Evolutionary conservation across 2,797 vertebrate species (phyloP).

Genomic region (Amazonetta brasiliensis): DNA sequence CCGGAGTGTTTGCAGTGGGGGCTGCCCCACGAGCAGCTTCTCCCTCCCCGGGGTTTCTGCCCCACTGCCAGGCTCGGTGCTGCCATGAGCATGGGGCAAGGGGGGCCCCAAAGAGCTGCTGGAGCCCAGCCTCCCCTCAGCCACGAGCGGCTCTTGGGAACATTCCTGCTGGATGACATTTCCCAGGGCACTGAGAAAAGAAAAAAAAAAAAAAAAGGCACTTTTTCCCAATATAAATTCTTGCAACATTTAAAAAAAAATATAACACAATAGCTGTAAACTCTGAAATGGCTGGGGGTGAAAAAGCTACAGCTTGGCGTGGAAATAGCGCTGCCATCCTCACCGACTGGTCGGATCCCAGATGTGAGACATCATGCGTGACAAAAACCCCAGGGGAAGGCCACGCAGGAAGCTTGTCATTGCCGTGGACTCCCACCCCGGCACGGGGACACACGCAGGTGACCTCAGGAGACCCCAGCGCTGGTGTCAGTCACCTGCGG

Average conservation of each 20-base stretch:
- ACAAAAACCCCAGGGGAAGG: neutral
- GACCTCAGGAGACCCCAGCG: fast-evolving
- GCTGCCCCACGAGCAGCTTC: neutral
- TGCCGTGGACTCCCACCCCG: neutral
- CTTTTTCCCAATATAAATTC: conserved; percentile 63
- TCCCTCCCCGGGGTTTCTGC: neutral
- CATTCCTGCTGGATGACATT: conserved; percentile 67
- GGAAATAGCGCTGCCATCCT: conserved; percentile 40
- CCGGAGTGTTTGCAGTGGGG: neutral
- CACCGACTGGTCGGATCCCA: conserved; percentile 1
- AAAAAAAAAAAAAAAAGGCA: neutral
- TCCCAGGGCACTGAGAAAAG: conserved; percentile 54
- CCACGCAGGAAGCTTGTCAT: neutral
- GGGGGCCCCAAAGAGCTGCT: neutral
- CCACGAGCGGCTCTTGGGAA: conserved; percentile 42
- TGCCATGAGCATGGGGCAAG: neutral
- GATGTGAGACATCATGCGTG: conserved; percentile 42
- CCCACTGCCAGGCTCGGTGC: neutral
- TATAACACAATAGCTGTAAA: conserved; percentile 62
- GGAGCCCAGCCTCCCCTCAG: neutral
- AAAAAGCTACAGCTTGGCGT: conserved; percentile 50
- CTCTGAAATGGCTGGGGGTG: conserved; percentile 57
- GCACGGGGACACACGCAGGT: neutral
- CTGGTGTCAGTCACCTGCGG: neutral
- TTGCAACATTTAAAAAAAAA: conserved; percentile 59